Conservation (phyloP, 1,140 invertebrate genomes). For the Tetramorium parvispinum region DNA sequence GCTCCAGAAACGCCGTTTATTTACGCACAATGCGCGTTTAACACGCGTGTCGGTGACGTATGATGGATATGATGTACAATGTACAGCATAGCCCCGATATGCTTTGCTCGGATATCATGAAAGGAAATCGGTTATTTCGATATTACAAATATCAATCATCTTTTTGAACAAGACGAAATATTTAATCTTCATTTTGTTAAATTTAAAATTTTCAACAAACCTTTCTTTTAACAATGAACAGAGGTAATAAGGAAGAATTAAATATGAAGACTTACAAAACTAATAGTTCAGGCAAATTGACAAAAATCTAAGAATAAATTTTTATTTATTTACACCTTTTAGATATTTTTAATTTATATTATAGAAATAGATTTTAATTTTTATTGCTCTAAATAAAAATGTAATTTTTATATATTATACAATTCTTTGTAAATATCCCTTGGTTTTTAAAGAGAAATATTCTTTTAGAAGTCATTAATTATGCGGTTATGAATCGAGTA, state of each 20-base stretch:
- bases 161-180: background rate
- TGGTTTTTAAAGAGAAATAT: background rate
- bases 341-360: background rate
- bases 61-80: constrained; percentile 2
- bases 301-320: background rate
- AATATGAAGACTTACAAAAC: background rate
- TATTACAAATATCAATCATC: background rate
- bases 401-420: background rate
- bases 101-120: background rate
- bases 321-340: constrained; percentile 11
- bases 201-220: background rate
- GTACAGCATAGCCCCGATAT: background rate
- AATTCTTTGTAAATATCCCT: background rate
- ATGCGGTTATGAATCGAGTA: background rate
- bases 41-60: background rate
- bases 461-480: constrained; percentile 21
- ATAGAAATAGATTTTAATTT: background rate
- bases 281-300: background rate
- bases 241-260: background rate
- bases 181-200: background rate
- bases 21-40: constrained; percentile 16
- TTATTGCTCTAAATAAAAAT: background rate
- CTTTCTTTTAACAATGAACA: background rate
- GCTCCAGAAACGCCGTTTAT: background rate
- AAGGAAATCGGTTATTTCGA: background rate